These are phyloP conservation scores for Enteromius viviparus DNA, from an alignment of 2,797 vertebrate genomes.

Conservation along the genomic window DNA sequence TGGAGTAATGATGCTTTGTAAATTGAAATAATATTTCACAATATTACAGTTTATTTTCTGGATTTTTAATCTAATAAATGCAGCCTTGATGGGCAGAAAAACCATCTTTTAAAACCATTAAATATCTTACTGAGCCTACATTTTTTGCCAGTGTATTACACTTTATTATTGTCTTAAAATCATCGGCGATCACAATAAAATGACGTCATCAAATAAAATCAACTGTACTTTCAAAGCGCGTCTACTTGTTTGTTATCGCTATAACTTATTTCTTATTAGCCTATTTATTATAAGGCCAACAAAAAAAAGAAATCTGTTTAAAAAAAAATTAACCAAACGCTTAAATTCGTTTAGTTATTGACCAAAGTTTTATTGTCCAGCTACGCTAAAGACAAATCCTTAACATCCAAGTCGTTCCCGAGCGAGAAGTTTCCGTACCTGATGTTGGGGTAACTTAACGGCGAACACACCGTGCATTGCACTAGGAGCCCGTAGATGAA, in stretches of 20 bases:
- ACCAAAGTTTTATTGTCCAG: not conserved
- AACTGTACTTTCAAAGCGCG: not conserved
- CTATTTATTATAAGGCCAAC: not conserved
- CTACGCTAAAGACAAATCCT: not conserved
- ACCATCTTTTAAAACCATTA: too few relatives aligned
- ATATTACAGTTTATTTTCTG: too few relatives aligned
- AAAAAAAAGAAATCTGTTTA: too few relatives aligned
- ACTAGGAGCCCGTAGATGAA: slow-evolving; percentile 93
- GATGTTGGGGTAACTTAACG: slow-evolving; percentile 85
- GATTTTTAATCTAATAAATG: too few relatives aligned
- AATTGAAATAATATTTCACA: too few relatives aligned
- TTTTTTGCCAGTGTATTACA: too few relatives aligned
- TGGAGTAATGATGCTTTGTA: too few relatives aligned
- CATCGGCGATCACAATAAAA: not conserved
- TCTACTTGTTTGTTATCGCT: not conserved
- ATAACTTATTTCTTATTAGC: not conserved
- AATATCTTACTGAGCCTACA: too few relatives aligned
- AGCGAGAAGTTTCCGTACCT: slow-evolving; percentile 78
- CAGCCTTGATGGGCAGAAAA: too few relatives aligned
- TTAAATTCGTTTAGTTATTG: not conserved
- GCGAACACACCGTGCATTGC: slow-evolving; percentile 91
- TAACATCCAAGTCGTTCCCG: not conserved
- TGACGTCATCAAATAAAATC: not conserved
- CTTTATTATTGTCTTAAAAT: not conserved
- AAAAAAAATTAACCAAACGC: not conserved